Evolutionary conservation across 2,888 invertebrate genomes (phyloP), one percentile per base, ranked within the genome.

Genomic region (Drosophila infuscata): DNA sequence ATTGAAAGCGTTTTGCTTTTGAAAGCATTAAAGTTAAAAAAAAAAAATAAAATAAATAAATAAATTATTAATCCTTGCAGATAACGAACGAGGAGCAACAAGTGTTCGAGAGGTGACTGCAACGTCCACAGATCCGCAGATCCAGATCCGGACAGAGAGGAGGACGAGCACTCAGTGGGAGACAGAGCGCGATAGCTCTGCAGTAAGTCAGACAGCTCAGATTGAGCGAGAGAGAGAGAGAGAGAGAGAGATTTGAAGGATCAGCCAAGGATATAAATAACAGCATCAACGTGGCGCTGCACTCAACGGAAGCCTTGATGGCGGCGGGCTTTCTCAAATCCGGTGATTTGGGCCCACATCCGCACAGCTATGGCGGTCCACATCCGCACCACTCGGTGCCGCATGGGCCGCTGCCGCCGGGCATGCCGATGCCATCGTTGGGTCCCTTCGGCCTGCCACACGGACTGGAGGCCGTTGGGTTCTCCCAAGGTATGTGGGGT

Each of bases 401-500:
- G 57, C 93, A 93, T 76, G 93, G 93, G 32, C 93, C 93, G 36
- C 79, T 93, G 70, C 93, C 93, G 79, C 93, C 93, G 61, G 93
- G 93, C 70, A 93, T 93, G 93, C 92, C 93, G 68, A 93, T 93
- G 93, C 91, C 93, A 58, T 93, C 93, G 46, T 84, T 93, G 72
- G 92, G 92, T 89, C 93, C 93, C 87, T 93, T 93, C 90, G 93
- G 93, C 88, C 89, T 93, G 88, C 93, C 93, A 80, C 93, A 93
- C 84, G 93, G 93, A 80, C 89, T 93, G 82, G 93, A 93, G 88
- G 93, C 93, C 80, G 93, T 93, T 90, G 93, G 93, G 91, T 93
- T 93, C 88, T 92, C 93, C 91, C 93, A 93, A 93, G 93, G 93
- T 93, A 93, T 93, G 93, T 93, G 93, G 93, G 93, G 93, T 93